Percentiles rank a stretch among this genome's conserved stretches.
phyloP scores from a whole-genome alignment of 2,113 vertebrate genomes.

The Dasyprocta punctata region DNA sequence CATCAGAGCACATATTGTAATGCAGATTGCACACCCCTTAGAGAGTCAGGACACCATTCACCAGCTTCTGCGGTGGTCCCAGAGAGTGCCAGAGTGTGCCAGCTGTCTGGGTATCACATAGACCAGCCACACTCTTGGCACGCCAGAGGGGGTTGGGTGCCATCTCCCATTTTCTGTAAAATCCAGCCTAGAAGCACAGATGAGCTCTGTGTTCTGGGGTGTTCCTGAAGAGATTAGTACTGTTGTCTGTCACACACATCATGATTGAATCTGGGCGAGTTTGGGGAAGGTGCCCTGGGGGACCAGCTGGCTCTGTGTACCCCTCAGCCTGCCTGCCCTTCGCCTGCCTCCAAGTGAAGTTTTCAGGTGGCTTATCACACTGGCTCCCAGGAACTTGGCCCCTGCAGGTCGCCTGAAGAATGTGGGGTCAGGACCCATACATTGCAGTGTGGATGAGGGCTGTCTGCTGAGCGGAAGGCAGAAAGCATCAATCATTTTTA shows the following conservation, averaged over 20 bases:
- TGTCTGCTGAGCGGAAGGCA: slow-evolving; percentile 56
- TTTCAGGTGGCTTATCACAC: slow-evolving; percentile 41
- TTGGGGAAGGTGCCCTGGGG: background rate
- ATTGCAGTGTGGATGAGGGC: slow-evolving; percentile 57
- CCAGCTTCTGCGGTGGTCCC: slow-evolving; percentile 71
- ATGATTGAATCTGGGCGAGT: slow-evolving; percentile 50
- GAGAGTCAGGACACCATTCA: slow-evolving; percentile 77
- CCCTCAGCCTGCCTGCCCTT: background rate
- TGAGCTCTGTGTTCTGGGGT: slow-evolving; percentile 74
- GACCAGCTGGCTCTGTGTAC: background rate
- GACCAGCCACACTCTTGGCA: slow-evolving; percentile 84
- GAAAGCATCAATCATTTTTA: slow-evolving; percentile 63
- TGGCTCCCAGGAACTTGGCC: background rate
- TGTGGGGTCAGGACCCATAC: slow-evolving; percentile 64
- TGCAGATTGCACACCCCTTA: slow-evolving; percentile 76
- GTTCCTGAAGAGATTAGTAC: slow-evolving; percentile 73
- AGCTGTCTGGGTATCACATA: slow-evolving; percentile 77
- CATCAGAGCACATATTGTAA: slow-evolving; percentile 81
- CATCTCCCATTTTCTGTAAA: slow-evolving; percentile 80
- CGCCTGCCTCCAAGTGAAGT: background rate
- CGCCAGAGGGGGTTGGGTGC: slow-evolving; percentile 76
- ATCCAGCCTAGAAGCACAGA: slow-evolving; percentile 73
- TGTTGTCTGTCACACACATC: slow-evolving; percentile 70
- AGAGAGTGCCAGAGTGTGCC: slow-evolving; percentile 71
- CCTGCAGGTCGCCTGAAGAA: slow-evolving; percentile 53